Conservation (phyloP, 2,113 vertebrate species). For the Pelvicachromis taeniatus region DNA sequence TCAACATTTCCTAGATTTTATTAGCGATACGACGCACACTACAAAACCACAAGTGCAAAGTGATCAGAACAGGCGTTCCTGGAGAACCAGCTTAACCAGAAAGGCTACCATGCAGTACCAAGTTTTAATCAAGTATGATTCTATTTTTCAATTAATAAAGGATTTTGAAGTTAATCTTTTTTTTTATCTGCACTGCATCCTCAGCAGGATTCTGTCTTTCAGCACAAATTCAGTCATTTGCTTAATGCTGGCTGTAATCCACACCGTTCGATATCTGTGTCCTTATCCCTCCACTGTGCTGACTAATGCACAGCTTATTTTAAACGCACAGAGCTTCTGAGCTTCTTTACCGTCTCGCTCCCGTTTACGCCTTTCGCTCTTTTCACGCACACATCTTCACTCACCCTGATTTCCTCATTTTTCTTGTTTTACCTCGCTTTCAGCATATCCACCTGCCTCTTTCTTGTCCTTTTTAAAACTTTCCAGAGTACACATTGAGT, state of each 20-base stretch:
- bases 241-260: neutral
- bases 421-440: neutral
- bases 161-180: neutral
- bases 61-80: neutral
- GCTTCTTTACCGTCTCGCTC: fast-evolving
- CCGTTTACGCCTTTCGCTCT: fast-evolving
- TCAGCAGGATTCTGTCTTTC: neutral
- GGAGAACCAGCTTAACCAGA: fast-evolving
- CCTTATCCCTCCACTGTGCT: neutral
- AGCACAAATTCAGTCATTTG: neutral
- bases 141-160: neutral
- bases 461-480: neutral
- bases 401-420: neutral
- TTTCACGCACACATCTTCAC: neutral
- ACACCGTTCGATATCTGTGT: fast-evolving
- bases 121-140: neutral
- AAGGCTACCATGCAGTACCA: fast-evolving
- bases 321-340: neutral
- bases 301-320: neutral
- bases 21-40: neutral
- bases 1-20: neutral
- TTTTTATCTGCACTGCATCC: neutral
- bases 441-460: neutral
- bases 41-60: neutral
- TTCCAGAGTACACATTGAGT: neutral